These are phyloP conservation scores for Potorous gilbertii DNA, from an alignment of 2,797 vertebrate species.

Conservation along the genomic window DNA sequence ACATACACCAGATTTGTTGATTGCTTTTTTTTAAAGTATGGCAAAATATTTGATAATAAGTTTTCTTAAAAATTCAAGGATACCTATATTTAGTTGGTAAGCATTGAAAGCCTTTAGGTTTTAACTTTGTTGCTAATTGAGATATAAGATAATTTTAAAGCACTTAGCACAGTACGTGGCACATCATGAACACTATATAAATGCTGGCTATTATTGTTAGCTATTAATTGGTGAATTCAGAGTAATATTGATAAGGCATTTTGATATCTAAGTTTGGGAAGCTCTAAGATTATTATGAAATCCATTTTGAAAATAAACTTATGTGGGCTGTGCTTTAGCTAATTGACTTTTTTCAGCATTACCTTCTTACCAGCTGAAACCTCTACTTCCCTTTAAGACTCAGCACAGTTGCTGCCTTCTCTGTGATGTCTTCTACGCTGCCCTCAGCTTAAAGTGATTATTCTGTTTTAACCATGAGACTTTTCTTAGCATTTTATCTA, in stretches of 20 bases:
- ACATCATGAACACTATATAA: not conserved
- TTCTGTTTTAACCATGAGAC: not conserved
- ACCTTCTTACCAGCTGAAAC: not conserved
- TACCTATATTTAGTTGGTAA: not conserved
- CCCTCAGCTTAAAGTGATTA: not conserved
- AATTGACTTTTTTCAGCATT: not conserved
- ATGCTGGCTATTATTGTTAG: not conserved
- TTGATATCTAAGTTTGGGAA: not conserved
- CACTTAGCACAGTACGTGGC: not conserved
- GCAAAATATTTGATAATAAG: not conserved
- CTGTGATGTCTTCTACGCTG: not conserved
- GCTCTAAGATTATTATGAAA: not conserved
- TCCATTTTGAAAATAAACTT: not conserved
- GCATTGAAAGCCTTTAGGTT: not conserved
- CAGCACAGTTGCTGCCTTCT: not conserved
- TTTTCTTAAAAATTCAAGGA: not conserved
- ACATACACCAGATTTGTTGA: not conserved
- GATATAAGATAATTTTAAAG: not conserved
- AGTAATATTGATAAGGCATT: not conserved
- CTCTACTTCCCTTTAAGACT: not conserved
- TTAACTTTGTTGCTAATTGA: not conserved
- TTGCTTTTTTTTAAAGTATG: not conserved
- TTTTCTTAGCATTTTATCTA: not conserved
- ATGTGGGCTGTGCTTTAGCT: not conserved
- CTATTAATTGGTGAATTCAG: not conserved